phyloP scores from a whole-genome alignment of 2,797 vertebrate genomes.

The Cryptoprocta ferox region DNA sequence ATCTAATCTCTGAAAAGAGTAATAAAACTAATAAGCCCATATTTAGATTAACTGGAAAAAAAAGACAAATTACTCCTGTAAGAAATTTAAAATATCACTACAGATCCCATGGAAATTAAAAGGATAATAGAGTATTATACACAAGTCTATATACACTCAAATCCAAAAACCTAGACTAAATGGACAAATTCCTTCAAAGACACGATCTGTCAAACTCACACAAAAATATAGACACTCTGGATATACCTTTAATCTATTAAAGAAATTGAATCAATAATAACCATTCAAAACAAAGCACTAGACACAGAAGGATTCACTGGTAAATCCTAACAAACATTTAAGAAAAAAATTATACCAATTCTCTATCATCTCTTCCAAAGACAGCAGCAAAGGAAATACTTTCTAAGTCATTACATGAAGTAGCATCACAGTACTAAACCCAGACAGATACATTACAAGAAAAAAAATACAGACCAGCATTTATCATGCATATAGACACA shows the following conservation, averaged over 20 bases:
- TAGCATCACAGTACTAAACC: not conserved
- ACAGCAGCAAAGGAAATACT: not conserved
- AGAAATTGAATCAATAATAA: not conserved
- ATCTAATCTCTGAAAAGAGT: not conserved
- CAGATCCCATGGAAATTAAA: not conserved
- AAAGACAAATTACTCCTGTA: not conserved
- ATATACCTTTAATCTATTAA: not conserved
- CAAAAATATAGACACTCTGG: not conserved
- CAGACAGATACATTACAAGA: not conserved
- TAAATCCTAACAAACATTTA: not conserved
- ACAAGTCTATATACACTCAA: not conserved
- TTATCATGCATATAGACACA: not conserved
- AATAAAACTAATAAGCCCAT: not conserved
- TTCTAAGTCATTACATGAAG: not conserved
- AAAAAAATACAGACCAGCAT: not conserved
- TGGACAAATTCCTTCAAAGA: not conserved
- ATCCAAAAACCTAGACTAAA: constrained; percentile 1
- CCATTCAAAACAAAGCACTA: not conserved
- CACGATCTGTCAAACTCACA: not conserved
- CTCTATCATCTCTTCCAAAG: not conserved
- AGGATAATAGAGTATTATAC: not conserved
- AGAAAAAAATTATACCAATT: not conserved
- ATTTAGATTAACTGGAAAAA: not conserved
- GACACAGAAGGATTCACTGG: not conserved
- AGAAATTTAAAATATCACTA: not conserved